A percentile compares a stretch with the other conserved stretches of the same genome.
These are phyloP conservation scores for Neostethus bicornis DNA, from an alignment of 2,797 vertebrate species.

Conservation along the genomic window DNA sequence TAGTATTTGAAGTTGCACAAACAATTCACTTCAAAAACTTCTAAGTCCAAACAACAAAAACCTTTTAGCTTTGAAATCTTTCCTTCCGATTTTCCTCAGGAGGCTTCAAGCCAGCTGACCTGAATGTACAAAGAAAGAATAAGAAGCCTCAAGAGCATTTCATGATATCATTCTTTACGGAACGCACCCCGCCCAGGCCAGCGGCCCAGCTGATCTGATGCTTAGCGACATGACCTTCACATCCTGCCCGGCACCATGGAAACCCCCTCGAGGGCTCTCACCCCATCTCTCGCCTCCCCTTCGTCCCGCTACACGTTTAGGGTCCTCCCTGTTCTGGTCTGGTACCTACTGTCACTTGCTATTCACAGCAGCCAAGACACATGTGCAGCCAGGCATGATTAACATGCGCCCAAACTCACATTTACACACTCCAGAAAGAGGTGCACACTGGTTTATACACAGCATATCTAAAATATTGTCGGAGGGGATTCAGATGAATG, in stretches of 20 bases:
- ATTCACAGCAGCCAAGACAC: slow-evolving; percentile 39
- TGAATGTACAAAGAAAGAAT: slow-evolving; percentile 30
- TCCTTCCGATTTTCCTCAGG: neutral
- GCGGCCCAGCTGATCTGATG: slow-evolving; percentile 72
- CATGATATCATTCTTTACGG: slow-evolving; percentile 43
- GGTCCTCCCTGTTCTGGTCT: slow-evolving; percentile 36
- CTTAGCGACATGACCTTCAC: slow-evolving; percentile 77
- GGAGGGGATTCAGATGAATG: neutral
- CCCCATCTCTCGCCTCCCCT: slow-evolving; percentile 23
- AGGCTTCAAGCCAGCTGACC: slow-evolving; percentile 11
- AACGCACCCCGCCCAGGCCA: slow-evolving; percentile 46
- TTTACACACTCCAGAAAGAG: slow-evolving; percentile 5
- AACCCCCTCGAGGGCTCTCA: slow-evolving; percentile 53
- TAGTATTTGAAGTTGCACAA: neutral
- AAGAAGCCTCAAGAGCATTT: slow-evolving; percentile 50
- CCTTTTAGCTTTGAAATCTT: neutral
- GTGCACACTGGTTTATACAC: slow-evolving; percentile 11
- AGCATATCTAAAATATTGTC: slow-evolving; percentile 16
- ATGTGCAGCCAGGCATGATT: slow-evolving; percentile 50
- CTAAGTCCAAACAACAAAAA: neutral
- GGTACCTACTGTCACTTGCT: slow-evolving; percentile 59
- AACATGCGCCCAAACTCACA: slow-evolving; percentile 21
- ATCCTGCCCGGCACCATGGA: slow-evolving; percentile 51
- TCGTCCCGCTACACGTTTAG: slow-evolving; percentile 37
- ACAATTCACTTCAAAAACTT: neutral